These are phyloP conservation scores for Ptilodon capucinus DNA, from an alignment of 2,888 invertebrate genomes.

Conservation along the genomic window DNA sequence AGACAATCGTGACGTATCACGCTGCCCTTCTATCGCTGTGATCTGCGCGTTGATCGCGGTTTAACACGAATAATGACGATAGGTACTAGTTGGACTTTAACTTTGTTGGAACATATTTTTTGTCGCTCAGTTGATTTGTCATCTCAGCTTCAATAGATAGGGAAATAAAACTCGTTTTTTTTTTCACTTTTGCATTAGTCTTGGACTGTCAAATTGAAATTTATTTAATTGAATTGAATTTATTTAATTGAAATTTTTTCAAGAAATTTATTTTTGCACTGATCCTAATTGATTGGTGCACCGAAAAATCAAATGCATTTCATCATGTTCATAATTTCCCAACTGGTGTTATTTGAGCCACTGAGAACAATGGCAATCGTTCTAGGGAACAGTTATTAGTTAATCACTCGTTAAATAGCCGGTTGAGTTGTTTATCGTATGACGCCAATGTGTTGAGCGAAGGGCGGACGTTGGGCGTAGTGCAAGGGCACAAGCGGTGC, in stretches of 20 bases:
- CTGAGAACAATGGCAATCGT: background rate
- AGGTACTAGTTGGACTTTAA: background rate
- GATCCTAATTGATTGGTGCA: background rate
- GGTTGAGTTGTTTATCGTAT: conserved; percentile 8
- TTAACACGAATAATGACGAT: background rate
- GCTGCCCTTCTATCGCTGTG: conserved; percentile 3
- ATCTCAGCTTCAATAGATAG: background rate
- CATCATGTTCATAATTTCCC: background rate
- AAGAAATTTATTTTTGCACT: too few species aligned
- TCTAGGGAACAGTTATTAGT: conserved; percentile 5
- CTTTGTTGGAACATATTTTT: background rate
- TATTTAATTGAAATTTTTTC: too few species aligned
- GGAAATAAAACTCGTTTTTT: background rate
- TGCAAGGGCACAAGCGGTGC: conserved; percentile 69
- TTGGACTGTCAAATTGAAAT: background rate
- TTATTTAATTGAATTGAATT: too few species aligned
- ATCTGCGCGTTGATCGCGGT: background rate
- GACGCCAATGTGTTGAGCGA: conserved; percentile 7
- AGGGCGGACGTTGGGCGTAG: conserved; percentile 46
- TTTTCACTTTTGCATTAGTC: too few species aligned
- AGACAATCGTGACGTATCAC: conserved; percentile 26
- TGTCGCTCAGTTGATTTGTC: background rate
- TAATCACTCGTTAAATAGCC: conserved; percentile 12
- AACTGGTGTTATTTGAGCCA: too few species aligned
- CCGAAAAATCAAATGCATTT: background rate